These are phyloP conservation scores for Pachliopta kotzebuea DNA, from an alignment of 2,888 invertebrate species.

Conservation along the genomic window DNA sequence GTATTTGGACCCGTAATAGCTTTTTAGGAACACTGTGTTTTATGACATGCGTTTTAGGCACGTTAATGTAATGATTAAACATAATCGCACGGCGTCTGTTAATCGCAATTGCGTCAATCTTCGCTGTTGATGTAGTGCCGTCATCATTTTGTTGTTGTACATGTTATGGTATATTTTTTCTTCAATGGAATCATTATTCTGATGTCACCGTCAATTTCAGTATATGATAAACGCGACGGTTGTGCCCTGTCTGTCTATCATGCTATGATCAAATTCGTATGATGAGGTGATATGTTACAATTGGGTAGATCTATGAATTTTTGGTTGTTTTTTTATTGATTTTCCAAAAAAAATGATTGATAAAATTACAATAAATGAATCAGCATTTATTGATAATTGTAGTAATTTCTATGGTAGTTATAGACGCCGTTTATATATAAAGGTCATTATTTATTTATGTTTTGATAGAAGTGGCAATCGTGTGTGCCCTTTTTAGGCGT, in stretches of 20 bases:
- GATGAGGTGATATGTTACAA: conserved; percentile 57
- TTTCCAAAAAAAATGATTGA: conserved; percentile 5
- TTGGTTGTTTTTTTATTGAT: conserved; percentile 52
- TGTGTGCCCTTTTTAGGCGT: no score
- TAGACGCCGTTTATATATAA: conserved; percentile 22
- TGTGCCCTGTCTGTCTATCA: conserved; percentile 52
- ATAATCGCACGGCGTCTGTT: conserved; percentile 45
- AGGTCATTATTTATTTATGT: no score
- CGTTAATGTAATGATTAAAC: conserved; percentile 59
- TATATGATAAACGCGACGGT: conserved; percentile 67
- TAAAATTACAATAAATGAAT: conserved; percentile 41
- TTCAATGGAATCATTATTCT: conserved; percentile 57
- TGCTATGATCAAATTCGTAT: conserved; percentile 37
- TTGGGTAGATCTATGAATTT: conserved; percentile 41
- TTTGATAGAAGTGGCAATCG: no score
- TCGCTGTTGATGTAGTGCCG: conserved; percentile 57
- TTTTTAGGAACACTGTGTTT: conserved; percentile 64
- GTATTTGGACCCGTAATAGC: conserved; percentile 65
- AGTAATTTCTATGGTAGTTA: conserved; percentile 49
- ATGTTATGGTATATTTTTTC: conserved; percentile 57
- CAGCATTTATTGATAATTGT: conserved; percentile 53
- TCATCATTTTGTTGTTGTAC: conserved; percentile 63
- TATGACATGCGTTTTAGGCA: conserved; percentile 64
- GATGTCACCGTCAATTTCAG: conserved; percentile 68
- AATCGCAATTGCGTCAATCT: conserved; percentile 62